phyloP scores from a whole-genome alignment of 2,888 invertebrate species.

The Seira ritae region DNA sequence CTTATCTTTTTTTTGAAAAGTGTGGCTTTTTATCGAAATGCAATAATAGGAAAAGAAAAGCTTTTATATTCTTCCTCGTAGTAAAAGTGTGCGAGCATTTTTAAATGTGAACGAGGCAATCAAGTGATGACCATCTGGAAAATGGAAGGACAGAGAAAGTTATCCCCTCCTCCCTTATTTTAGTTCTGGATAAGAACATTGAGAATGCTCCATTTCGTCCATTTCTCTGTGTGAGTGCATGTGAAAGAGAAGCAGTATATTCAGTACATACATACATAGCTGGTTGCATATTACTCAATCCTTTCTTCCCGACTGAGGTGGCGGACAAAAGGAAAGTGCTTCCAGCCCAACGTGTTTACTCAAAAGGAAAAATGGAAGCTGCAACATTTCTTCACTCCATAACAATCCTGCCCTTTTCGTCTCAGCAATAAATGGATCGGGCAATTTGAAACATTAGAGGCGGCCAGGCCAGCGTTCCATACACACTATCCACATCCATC shows the following conservation, averaged over 20 bases:
- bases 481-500: too few relatives aligned
- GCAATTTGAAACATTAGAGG: too few relatives aligned
- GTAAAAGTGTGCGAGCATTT: not conserved
- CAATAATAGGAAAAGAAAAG: too few relatives aligned
- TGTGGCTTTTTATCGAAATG: too few relatives aligned
- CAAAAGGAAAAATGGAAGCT: slow-evolving; percentile 4
- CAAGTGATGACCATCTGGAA: slow-evolving; percentile 11
- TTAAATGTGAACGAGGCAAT: not conserved
- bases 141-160: not conserved
- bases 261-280: not conserved
- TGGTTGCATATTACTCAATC: too few relatives aligned
- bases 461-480: too few relatives aligned
- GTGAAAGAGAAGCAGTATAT: not conserved
- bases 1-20: too few relatives aligned
- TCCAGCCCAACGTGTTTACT: not conserved
- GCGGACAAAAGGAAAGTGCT: not conserved
- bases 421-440: too few relatives aligned
- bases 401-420: not conserved
- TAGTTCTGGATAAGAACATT: too few relatives aligned
- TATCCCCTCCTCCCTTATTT: too few relatives aligned
- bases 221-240: not conserved
- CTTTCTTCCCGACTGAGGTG: not conserved
- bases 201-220: too few relatives aligned
- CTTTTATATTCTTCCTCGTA: not conserved
- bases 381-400: not conserved